Percentiles rank a stretch among this genome's conserved stretches.
Evolutionary conservation across 2,888 invertebrate genomes (phyloP).

Genomic region (Tigriopus californicus): DNA sequence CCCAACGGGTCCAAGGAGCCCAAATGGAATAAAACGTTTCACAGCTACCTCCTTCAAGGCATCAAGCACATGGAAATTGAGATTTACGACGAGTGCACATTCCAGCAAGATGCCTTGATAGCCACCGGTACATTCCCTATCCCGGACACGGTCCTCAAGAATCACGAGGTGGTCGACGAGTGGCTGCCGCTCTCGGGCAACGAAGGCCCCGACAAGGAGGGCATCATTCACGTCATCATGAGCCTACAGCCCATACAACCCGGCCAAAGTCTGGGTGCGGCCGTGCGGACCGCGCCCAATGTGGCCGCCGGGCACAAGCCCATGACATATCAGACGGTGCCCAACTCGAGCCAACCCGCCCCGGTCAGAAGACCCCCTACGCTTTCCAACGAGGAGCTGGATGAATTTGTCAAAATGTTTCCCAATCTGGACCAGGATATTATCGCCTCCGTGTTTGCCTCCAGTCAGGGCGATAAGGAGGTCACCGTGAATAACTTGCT

Average conservation of each 20-base stretch:
- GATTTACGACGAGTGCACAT: constrained; percentile 90
- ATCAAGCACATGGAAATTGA: constrained; percentile 74
- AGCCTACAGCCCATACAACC: constrained; percentile 35
- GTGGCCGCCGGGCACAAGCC: neutral
- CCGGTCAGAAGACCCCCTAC: neutral
- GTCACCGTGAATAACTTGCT: constrained; percentile 72
- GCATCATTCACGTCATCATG: constrained; percentile 74
- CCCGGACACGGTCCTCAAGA: constrained; percentile 52
- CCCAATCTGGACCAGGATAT: constrained; percentile 84
- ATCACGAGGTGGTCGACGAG: constrained; percentile 79
- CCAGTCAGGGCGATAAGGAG: constrained; percentile 72
- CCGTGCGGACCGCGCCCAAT: neutral
- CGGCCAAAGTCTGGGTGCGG: neutral
- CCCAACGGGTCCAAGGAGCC: constrained; percentile 52
- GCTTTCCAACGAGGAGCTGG: constrained; percentile 1
- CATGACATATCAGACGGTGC: neutral
- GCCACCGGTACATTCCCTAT: constrained; percentile 32
- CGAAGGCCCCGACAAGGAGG: constrained; percentile 84
- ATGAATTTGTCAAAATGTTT: constrained; percentile 83
- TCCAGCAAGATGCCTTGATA: constrained; percentile 38
- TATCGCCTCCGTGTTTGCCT: constrained; percentile 71
- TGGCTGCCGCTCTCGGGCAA: constrained; percentile 86
- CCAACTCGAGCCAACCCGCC: neutral
- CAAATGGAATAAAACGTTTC: constrained; percentile 12
- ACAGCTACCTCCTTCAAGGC: constrained; percentile 35